phyloP scores from a whole-genome alignment of 2,888 invertebrate species.

The Tetanocera ferruginea region DNA sequence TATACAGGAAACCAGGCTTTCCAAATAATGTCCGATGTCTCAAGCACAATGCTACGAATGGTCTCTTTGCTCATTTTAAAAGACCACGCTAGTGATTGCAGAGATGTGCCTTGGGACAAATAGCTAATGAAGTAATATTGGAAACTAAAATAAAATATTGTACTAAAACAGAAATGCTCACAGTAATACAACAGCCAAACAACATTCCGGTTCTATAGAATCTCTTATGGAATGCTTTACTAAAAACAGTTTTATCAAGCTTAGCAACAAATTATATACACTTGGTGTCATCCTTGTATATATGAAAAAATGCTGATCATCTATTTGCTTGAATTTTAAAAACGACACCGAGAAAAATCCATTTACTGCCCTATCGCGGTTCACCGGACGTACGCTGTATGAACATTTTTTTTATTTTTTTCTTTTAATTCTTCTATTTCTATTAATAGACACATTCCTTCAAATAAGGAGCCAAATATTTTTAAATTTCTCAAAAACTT shows the following conservation, averaged over 20 bases:
- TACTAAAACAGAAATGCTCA: too few species aligned
- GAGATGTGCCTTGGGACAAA: slow-evolving; percentile 34
- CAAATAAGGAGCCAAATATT: neutral
- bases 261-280: slow-evolving; percentile 32
- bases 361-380: slow-evolving; percentile 23
- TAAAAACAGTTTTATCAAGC: too few species aligned
- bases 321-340: slow-evolving; percentile 34
- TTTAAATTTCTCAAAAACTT: neutral
- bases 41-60: slow-evolving; percentile 28
- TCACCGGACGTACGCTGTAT: slow-evolving; percentile 8
- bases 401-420: slow-evolving; percentile 8
- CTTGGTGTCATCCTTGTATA: slow-evolving; percentile 39
- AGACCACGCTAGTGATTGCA: slow-evolving; percentile 33
- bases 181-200: too few species aligned
- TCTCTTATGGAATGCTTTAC: too few species aligned
- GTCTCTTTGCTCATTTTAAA: slow-evolving; percentile 39
- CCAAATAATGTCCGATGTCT: slow-evolving; percentile 30
- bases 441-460: too few species aligned
- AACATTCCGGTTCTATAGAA: too few species aligned
- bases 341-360: slow-evolving; percentile 25
- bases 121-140: too few species aligned
- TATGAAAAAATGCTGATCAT: slow-evolving; percentile 39
- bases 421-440: neutral
- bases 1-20: slow-evolving; percentile 25
- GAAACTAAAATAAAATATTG: too few species aligned